These are phyloP conservation scores for Chironomus tepperi DNA, from an alignment of 1,140 invertebrate species.

Conservation along the genomic window DNA sequence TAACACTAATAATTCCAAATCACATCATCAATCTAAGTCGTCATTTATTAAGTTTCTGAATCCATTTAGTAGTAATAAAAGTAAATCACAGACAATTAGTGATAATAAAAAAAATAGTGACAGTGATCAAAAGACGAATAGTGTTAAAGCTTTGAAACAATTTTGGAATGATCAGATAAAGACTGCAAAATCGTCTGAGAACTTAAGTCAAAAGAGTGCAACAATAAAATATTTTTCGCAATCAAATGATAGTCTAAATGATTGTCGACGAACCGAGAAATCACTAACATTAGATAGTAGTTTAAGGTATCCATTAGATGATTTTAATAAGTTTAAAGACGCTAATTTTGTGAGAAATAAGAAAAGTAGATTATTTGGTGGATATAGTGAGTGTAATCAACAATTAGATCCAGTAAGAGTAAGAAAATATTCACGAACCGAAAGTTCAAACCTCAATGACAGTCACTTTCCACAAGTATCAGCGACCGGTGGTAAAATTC, in stretches of 20 bases:
- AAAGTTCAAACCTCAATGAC: background rate
- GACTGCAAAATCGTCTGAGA: constrained; percentile 17
- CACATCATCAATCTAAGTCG: background rate
- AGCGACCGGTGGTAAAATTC: constrained; percentile 18
- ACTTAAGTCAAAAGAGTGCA: constrained; percentile 12
- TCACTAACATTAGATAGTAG: constrained; percentile 11
- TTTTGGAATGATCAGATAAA: constrained; percentile 22
- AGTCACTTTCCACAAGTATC: constrained; percentile 17
- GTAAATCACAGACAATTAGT: background rate
- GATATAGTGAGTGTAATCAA: background rate
- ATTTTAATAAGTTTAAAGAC: constrained; percentile 19
- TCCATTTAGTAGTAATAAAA: constrained; percentile 14
- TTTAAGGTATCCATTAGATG: background rate
- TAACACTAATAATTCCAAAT: background rate
- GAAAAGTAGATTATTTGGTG: background rate
- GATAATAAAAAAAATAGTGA: background rate
- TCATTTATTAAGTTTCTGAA: constrained; percentile 6
- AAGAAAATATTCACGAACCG: background rate
- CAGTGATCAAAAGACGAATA: background rate
- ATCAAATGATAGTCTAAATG: background rate
- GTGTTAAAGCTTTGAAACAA: background rate
- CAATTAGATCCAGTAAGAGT: background rate
- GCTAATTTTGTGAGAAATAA: constrained; percentile 5
- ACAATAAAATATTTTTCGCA: background rate
- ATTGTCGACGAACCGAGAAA: background rate